These are phyloP conservation scores for Magallana angulata DNA, from an alignment of 1,140 invertebrate species.

Conservation along the genomic window DNA sequence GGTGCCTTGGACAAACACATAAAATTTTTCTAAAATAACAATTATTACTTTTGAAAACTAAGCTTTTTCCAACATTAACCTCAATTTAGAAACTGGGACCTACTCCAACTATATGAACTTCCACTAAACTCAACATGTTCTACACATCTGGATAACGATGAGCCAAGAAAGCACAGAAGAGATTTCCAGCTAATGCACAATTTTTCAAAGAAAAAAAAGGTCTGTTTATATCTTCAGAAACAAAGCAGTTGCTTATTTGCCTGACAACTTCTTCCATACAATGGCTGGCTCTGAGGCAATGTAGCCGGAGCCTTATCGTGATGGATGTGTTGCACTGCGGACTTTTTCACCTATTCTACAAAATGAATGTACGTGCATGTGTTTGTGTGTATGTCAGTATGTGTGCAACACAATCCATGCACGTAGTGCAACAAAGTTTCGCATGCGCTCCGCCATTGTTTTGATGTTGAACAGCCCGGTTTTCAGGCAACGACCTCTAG, in stretches of 20 bases:
- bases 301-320: background rate
- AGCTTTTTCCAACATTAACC: background rate
- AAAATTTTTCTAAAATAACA: slow-evolving; percentile 2
- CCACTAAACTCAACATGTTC: background rate
- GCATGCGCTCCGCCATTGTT: background rate
- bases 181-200: too few relatives aligned
- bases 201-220: too few relatives aligned
- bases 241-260: background rate
- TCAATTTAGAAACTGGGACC: background rate
- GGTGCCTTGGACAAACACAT: background rate
- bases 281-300: background rate
- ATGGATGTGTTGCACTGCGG: background rate
- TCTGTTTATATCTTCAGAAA: background rate
- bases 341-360: background rate
- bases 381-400: background rate
- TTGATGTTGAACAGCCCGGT: background rate
- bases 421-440: background rate
- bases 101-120: background rate
- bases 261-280: background rate
- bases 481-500: background rate
- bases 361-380: background rate
- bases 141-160: background rate
- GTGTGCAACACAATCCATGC: background rate
- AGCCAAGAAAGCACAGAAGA: background rate
- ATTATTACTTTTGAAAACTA: background rate